Evolutionary conservation across 2,797 vertebrate species (phyloP), one percentile per base, ranked within the genome.

Genomic region (Psittacula derbiana): DNA sequence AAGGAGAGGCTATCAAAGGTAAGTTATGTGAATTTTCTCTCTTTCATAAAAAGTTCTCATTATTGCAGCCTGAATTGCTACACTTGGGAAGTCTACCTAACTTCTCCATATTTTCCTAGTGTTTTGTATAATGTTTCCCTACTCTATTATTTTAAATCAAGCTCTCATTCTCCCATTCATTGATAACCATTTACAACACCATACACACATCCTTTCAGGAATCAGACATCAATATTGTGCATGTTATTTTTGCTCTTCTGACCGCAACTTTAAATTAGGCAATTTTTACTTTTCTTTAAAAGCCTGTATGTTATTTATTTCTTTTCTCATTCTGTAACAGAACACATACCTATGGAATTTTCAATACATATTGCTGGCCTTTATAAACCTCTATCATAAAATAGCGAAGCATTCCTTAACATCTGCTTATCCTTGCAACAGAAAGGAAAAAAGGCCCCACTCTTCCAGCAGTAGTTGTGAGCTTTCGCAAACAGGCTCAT

Each of bases 351-450:
- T 90, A 44, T 46, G 52, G 50, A 60, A 74, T 74, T 78, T 79
- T 71, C 78, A 65, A 71, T 58, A 53, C 58, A 8, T 71, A 74
- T 27, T 69, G 71, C 80, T 95, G 60, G 71, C 65, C 60, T 89
- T 80, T 92, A 69, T 80, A 94, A 93, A 95, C 81, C 74, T 95
- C 80, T 78, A 28, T 33, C 80, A 80, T 87, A 67, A 95, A 95
- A 74, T 6, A 80, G 60, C 2, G n/a, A 86, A 81, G 57, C 1
- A 3, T 85, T 90, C 71, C 44, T 81, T 67, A 86, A 94, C 93
- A 95, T 96, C 94, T 94, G 94, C 80, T 96, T 92, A 67, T 92
- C 94, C 80, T 74, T 33, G 53, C 52, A 79, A 46, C n/a, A 58
- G 36, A 67, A 74, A 60, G 66, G 67, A 5, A 40, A 33, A 86